Conservation (phyloP, 2,797 vertebrate species). For the Sternarchorhynchus goeldii region DNA sequence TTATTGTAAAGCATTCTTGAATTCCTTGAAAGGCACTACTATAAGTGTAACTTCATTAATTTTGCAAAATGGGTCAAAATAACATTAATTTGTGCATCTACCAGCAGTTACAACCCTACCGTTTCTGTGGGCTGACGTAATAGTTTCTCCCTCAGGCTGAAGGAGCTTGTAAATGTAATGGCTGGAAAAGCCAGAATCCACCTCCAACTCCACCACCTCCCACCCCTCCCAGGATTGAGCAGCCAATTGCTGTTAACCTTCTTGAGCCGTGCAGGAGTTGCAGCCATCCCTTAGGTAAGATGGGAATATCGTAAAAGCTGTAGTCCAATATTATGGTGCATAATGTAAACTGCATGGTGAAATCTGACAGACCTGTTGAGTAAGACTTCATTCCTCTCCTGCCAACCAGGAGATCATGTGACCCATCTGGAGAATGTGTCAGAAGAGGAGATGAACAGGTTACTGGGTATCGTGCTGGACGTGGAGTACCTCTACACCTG, state of each 20-base stretch:
- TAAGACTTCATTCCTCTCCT: constrained; percentile 11
- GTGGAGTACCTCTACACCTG: constrained; percentile 98
- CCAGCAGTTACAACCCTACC: neutral
- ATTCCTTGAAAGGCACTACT: no score
- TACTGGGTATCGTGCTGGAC: constrained; percentile 93
- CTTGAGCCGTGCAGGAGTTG: constrained; percentile 94
- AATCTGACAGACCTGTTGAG: neutral
- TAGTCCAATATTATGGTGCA: neutral
- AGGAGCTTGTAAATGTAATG: constrained; percentile 97
- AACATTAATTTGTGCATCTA: no score
- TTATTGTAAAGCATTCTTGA: no score
- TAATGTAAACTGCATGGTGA: neutral
- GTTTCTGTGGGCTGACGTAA: neutral
- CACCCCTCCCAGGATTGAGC: constrained; percentile 89
- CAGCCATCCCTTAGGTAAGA: constrained; percentile 88
- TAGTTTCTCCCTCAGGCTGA: constrained; percentile 80
- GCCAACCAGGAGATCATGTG: constrained; percentile 87
- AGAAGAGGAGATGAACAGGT: constrained; percentile 95
- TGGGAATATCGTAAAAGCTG: neutral
- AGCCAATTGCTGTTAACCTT: constrained; percentile 82
- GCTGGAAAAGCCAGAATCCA: constrained; percentile 98
- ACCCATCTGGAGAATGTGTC: constrained; percentile 95
- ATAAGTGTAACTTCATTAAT: no score
- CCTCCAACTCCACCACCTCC: constrained; percentile 92
- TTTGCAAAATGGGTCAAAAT: no score